A percentile compares a stretch with the other conserved stretches of the same genome.
phyloP scores from a whole-genome alignment of 2,888 invertebrate species.

The Hirtodrosophila confusa region DNA sequence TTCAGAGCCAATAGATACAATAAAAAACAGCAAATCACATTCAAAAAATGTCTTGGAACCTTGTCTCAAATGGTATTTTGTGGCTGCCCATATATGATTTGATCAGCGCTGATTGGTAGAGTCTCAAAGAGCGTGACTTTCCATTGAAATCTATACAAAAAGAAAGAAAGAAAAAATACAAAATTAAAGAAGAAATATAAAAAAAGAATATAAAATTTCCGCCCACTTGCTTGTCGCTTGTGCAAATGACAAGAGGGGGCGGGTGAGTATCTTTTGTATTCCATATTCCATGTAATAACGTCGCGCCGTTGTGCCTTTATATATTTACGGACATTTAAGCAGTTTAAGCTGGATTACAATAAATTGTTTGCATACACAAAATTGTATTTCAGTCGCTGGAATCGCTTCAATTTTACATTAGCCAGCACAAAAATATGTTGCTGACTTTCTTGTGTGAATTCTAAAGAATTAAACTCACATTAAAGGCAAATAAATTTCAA shows the following conservation, averaged over 20 bases:
- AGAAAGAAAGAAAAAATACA: background rate
- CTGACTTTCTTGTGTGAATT: slow-evolving; percentile 31
- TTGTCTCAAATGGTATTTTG: background rate
- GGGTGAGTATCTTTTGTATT: background rate
- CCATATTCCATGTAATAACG: slow-evolving; percentile 16
- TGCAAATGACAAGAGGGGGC: slow-evolving; percentile 4
- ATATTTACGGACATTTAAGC: slow-evolving; percentile 43
- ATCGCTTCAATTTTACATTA: slow-evolving; percentile 60
- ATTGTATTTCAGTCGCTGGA: slow-evolving; percentile 23
- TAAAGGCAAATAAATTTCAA: slow-evolving; percentile 50
- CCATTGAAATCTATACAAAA: slow-evolving; percentile 34
- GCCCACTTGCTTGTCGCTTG: slow-evolving; percentile 2
- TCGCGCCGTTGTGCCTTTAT: background rate
- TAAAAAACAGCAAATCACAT: too few species aligned
- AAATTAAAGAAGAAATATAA: too few species aligned
- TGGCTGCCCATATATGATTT: slow-evolving; percentile 34
- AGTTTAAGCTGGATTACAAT: slow-evolving; percentile 64
- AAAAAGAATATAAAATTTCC: too few species aligned
- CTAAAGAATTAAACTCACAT: slow-evolving; percentile 43
- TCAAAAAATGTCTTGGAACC: too few species aligned
- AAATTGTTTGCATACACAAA: slow-evolving; percentile 51
- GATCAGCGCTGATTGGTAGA: slow-evolving; percentile 54
- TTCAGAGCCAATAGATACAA: too few species aligned
- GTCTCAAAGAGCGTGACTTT: slow-evolving; percentile 48
- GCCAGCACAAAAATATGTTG: slow-evolving; percentile 42